Conservation (phyloP, 2,888 invertebrate genomes). For the Drosophila trichaetosa region DNA sequence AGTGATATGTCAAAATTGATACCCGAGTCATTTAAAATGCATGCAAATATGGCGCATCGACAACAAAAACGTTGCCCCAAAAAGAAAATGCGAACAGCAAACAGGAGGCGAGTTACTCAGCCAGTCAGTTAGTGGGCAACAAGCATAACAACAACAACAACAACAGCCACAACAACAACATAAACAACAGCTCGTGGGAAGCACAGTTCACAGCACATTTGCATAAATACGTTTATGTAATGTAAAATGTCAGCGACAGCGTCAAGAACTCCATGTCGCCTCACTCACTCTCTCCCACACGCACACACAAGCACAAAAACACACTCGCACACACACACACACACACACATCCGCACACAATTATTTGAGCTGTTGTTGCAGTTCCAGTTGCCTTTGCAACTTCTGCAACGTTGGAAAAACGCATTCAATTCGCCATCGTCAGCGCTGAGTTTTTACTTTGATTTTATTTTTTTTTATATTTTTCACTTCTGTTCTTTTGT, state of each 20-base stretch:
- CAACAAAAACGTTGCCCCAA: constrained; percentile 44
- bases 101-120: constrained; percentile 47
- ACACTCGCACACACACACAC: constrained; percentile 7
- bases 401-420: constrained; percentile 47
- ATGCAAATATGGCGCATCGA: constrained; percentile 75
- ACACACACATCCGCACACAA: constrained; percentile 3
- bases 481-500: constrained; percentile 6
- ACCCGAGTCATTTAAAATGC: constrained; percentile 82
- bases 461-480: constrained; percentile 11
- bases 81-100: constrained; percentile 16
- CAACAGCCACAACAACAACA: constrained; percentile 26
- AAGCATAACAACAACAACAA: constrained; percentile 33
- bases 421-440: constrained; percentile 53
- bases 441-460: constrained; percentile 21
- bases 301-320: neutral
- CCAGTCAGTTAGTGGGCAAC: constrained; percentile 61
- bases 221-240: constrained; percentile 80
- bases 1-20: constrained; percentile 82
- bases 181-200: constrained; percentile 43
- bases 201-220: constrained; percentile 71
- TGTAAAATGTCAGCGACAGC: constrained; percentile 79
- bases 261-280: constrained; percentile 53
- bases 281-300: constrained; percentile 11
- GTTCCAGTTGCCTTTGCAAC: constrained; percentile 43
- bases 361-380: constrained; percentile 11